Evolutionary conservation across 2,113 vertebrate species (phyloP).

Genomic region (Strix uralensis): DNA sequence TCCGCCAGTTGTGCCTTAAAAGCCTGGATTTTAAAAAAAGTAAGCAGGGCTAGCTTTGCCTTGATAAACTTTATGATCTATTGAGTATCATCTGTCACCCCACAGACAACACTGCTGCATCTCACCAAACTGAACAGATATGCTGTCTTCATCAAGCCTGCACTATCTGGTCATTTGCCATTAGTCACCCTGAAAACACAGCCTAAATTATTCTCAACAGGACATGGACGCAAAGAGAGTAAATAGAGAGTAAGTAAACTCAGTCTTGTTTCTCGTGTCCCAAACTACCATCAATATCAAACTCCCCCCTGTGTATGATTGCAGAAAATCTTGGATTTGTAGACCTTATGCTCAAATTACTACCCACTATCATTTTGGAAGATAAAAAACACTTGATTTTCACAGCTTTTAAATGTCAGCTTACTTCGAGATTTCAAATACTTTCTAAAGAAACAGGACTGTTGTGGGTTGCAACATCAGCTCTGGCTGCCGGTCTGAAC

Average conservation of each 20-base stretch:
- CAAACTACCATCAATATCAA: not conserved
- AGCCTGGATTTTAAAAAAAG: not conserved
- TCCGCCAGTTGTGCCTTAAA: not conserved
- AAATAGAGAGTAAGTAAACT: not conserved
- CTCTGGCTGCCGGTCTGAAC: not conserved
- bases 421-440: not conserved
- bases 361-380: not conserved
- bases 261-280: not conserved
- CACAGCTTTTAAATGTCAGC: not conserved
- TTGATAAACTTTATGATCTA: not conserved
- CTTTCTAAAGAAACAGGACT: not conserved
- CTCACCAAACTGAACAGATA: not conserved
- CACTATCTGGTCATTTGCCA: not conserved
- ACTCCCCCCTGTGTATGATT: accelerated
- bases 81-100: not conserved
- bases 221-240: not conserved
- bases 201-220: not conserved
- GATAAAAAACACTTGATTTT: not conserved
- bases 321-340: not conserved
- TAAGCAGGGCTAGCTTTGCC: not conserved
- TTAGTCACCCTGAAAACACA: not conserved
- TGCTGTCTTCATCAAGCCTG: not conserved
- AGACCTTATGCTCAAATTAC: not conserved
- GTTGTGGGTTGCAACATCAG: not conserved
- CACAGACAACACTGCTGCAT: not conserved